Percentiles rank a stretch among this genome's conserved stretches.
These are phyloP conservation scores for Scophthalmus maximus DNA, from an alignment of 2,113 vertebrate species.

Conservation along the genomic window DNA sequence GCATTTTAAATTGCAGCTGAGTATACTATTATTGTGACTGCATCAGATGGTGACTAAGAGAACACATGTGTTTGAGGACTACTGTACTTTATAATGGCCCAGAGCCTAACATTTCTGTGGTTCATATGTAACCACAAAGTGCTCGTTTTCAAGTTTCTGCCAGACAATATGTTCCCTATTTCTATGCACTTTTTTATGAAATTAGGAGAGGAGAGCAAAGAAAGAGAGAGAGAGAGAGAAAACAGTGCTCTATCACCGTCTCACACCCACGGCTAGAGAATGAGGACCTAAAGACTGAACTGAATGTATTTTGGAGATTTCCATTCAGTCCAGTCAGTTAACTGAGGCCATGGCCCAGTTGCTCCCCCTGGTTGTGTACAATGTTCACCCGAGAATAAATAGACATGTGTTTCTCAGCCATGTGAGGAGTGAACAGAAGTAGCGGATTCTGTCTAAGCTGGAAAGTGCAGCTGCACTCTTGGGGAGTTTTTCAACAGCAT, in stretches of 20 bases:
- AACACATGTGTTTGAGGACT: constrained; percentile 3
- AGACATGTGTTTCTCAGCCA: constrained; percentile 33
- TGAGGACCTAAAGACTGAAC: background rate
- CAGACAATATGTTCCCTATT: constrained; percentile 57
- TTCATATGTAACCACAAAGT: constrained; percentile 1
- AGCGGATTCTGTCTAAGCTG: constrained; percentile 29
- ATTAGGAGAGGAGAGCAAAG: constrained; percentile 25
- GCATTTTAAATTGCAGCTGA: background rate
- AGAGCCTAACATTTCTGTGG: constrained; percentile 5
- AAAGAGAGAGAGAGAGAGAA: constrained; percentile 2
- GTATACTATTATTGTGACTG: constrained; percentile 10
- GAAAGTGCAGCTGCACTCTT: constrained; percentile 62
- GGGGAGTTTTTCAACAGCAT: constrained; percentile 46
- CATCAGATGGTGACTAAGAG: background rate
- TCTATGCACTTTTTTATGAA: constrained; percentile 52
- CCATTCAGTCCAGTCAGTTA: background rate
- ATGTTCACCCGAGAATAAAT: too few relatives aligned
- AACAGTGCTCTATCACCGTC: constrained; percentile 36
- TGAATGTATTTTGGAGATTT: constrained; percentile 17
- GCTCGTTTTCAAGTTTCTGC: constrained; percentile 32
- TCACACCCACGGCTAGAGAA: constrained; percentile 28
- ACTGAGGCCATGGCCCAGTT: background rate
- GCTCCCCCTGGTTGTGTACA: background rate
- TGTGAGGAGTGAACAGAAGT: constrained; percentile 41
- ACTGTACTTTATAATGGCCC: constrained; percentile 8